Evolutionary conservation across 2,113 vertebrate genomes (phyloP).

Genomic region (Boulengeromyrus knoepffleri): DNA sequence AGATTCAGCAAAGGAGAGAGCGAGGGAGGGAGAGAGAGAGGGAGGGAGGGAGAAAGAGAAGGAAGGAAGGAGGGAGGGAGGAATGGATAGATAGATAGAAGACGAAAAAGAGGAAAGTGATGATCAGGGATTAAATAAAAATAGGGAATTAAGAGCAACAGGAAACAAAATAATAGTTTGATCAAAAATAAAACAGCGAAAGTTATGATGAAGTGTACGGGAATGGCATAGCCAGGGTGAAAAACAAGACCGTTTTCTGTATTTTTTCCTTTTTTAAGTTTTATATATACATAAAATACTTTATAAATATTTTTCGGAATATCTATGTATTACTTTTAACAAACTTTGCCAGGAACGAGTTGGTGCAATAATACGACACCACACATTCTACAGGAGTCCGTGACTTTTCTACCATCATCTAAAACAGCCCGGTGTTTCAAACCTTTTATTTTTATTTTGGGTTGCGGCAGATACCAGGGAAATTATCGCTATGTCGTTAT

Average conservation of each 20-base stretch:
- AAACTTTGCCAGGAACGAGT: conserved; percentile 7
- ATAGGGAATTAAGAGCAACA: conserved; percentile 68
- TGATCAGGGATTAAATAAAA: conserved; percentile 70
- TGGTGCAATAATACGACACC: neutral
- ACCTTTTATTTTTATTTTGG: neutral
- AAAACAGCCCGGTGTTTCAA: neutral
- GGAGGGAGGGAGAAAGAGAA: conserved; percentile 52
- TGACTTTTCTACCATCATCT: neutral
- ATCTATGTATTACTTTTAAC: neutral
- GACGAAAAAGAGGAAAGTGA: conserved; percentile 76
- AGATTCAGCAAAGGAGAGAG: conserved; percentile 90
- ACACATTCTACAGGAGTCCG: conserved; percentile 23
- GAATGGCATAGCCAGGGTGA: conserved; percentile 25
- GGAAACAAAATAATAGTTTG: conserved; percentile 64
- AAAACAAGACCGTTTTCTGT: neutral
- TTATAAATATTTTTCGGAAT: neutral
- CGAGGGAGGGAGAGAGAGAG: conserved; percentile 61
- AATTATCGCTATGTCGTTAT: neutral
- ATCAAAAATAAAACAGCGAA: conserved; percentile 52
- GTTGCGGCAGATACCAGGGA: neutral
- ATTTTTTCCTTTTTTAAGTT: neutral
- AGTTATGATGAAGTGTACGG: conserved; percentile 43
- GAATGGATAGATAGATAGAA: conserved; percentile 69
- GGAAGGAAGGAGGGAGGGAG: conserved; percentile 58
- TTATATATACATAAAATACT: neutral